Evolutionary conservation across 2,113 vertebrate species (phyloP).

Genomic region (Clarias magur): DNA sequence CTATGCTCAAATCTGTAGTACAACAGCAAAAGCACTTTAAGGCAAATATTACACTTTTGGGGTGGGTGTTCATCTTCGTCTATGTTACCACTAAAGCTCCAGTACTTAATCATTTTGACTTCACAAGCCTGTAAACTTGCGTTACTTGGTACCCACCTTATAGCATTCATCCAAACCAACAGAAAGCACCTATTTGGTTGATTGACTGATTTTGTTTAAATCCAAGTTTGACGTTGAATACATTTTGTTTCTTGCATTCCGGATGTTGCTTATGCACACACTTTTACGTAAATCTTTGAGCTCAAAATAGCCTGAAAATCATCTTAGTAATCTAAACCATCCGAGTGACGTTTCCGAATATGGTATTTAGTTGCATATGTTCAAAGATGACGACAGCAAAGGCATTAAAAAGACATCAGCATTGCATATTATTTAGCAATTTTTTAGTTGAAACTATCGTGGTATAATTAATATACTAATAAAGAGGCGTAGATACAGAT

Average conservation of each 20-base stretch:
- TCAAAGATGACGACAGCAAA: background rate
- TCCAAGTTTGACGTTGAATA: background rate
- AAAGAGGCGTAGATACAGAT: background rate
- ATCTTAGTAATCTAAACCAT: background rate
- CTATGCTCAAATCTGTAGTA: too few relatives aligned
- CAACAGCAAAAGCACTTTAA: too few relatives aligned
- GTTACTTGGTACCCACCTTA: background rate
- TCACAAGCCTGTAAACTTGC: background rate
- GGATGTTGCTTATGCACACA: background rate
- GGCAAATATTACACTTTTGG: too few relatives aligned
- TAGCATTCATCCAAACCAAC: background rate
- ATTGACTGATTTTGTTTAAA: background rate
- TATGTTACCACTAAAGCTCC: too few relatives aligned
- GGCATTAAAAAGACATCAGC: background rate
- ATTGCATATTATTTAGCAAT: background rate
- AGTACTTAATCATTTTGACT: background rate
- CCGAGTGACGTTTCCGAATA: background rate
- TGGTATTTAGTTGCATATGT: background rate
- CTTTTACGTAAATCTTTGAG: background rate
- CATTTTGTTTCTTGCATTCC: background rate
- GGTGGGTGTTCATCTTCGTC: too few relatives aligned
- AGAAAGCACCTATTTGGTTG: background rate
- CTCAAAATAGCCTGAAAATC: constrained; percentile 4
- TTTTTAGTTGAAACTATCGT: background rate
- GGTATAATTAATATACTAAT: background rate